These are phyloP conservation scores for Plemyria rubiginata DNA, from an alignment of 2,888 invertebrate genomes.

Conservation along the genomic window DNA sequence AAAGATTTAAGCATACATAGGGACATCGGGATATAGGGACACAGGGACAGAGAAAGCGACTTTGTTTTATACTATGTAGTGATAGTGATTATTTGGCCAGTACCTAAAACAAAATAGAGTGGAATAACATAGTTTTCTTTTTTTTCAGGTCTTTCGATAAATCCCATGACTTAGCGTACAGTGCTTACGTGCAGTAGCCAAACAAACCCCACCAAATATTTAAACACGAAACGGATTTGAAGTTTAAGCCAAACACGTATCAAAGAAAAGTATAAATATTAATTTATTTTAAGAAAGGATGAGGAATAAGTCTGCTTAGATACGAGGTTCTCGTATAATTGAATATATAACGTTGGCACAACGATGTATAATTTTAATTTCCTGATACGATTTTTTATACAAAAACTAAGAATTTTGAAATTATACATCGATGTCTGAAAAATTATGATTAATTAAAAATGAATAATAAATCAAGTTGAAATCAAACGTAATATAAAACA, in stretches of 20 bases:
- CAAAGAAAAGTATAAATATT: conserved; percentile 36
- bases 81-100: too few relatives aligned
- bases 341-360: conserved; percentile 8
- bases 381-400: conserved; percentile 1
- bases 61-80: too few relatives aligned
- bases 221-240: conserved; percentile 44
- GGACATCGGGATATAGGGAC: too few relatives aligned
- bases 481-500: conserved; percentile 16
- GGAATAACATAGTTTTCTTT: not conserved
- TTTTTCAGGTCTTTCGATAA: conserved; percentile 77
- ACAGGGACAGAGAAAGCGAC: too few relatives aligned
- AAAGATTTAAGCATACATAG: too few relatives aligned
- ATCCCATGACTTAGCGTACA: conserved; percentile 86
- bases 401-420: conserved; percentile 13
- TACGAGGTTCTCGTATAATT: conserved; percentile 23
- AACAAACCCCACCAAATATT: conserved; percentile 59
- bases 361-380: conserved; percentile 16
- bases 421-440: conserved; percentile 11
- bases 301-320: conserved; percentile 29
- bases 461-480: conserved; percentile 15
- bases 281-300: conserved; percentile 37
- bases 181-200: conserved; percentile 80
- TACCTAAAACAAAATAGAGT: too few relatives aligned
- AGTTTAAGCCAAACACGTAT: conserved; percentile 39
- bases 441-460: conserved; percentile 5